Evolutionary conservation across 30 jellyfish, hydroid and myxozoan genomes (phyloP).

Genomic region (Catostylus mosaicus): DNA sequence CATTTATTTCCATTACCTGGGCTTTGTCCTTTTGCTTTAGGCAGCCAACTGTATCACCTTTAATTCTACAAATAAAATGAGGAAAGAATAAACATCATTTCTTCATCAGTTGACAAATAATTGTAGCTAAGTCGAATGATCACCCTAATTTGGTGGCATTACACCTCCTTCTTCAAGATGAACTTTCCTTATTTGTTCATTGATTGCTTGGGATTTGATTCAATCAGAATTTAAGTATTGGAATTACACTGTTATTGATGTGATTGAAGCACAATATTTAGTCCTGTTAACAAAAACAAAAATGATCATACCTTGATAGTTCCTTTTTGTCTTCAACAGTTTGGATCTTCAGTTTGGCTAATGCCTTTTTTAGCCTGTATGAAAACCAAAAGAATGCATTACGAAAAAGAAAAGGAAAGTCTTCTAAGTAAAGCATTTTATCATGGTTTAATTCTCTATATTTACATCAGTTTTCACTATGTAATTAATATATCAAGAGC

Average conservation of each 20-base stretch:
- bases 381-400: neutral
- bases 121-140: neutral
- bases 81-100: neutral
- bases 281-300: too few relatives aligned
- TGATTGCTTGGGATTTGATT: neutral
- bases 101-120: neutral
- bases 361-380: slow-evolving; percentile 69
- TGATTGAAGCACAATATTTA: too few relatives aligned
- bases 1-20: slow-evolving; percentile 13
- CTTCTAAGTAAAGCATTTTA: neutral
- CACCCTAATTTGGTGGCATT: neutral
- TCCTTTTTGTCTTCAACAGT: slow-evolving; percentile 44
- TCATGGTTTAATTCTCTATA: neutral
- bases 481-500: too few relatives aligned
- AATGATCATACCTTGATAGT: slow-evolving; percentile 29
- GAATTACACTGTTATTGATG: too few relatives aligned
- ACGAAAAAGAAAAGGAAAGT: neutral
- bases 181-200: neutral
- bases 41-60: slow-evolving; percentile 20
- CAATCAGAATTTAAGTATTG: too few relatives aligned
- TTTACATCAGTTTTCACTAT: too few relatives aligned
- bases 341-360: slow-evolving; percentile 75
- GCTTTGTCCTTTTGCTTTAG: slow-evolving; percentile 11
- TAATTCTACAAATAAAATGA: slow-evolving; percentile 2
- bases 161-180: neutral